These are phyloP conservation scores for Coenonympha arcania DNA, from an alignment of 2,888 invertebrate genomes.

Conservation along the genomic window DNA sequence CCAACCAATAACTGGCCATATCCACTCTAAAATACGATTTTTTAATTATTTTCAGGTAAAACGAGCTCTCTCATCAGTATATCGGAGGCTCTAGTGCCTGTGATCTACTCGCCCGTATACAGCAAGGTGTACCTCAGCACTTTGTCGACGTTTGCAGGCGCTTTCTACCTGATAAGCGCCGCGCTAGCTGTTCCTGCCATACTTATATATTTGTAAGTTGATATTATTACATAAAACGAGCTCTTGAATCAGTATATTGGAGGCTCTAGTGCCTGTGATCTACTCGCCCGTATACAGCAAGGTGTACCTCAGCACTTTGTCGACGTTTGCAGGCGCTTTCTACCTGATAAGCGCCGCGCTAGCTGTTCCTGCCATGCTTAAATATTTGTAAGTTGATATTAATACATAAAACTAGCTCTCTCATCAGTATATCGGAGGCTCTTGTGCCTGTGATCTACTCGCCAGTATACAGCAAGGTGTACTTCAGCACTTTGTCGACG, in stretches of 20 bases:
- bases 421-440: too few relatives aligned
- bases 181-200: slow-evolving; percentile 65
- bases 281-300: slow-evolving; percentile 74
- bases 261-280: slow-evolving; percentile 72
- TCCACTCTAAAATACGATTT: too few relatives aligned
- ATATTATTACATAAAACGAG: slow-evolving; percentile 60
- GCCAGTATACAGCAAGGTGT: too few relatives aligned
- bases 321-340: slow-evolving; percentile 71
- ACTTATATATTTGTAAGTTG: slow-evolving; percentile 63
- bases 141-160: slow-evolving; percentile 65
- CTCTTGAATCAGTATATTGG: slow-evolving; percentile 76
- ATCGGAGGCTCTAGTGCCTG: slow-evolving; percentile 73
- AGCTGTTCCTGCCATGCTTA: slow-evolving; percentile 62
- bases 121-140: slow-evolving; percentile 71
- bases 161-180: slow-evolving; percentile 73
- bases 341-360: slow-evolving; percentile 70
- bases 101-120: slow-evolving; percentile 73
- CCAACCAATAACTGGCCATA: too few relatives aligned
- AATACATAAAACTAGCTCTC: too few relatives aligned
- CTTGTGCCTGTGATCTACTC: too few relatives aligned
- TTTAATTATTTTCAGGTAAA: slow-evolving; percentile 48
- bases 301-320: slow-evolving; percentile 67
- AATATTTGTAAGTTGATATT: slow-evolving; percentile 60
- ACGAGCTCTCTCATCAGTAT: slow-evolving; percentile 76
- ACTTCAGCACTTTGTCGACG: too few relatives aligned